Conservation (phyloP, 2,113 vertebrate genomes). For the Elephas maximus region DNA sequence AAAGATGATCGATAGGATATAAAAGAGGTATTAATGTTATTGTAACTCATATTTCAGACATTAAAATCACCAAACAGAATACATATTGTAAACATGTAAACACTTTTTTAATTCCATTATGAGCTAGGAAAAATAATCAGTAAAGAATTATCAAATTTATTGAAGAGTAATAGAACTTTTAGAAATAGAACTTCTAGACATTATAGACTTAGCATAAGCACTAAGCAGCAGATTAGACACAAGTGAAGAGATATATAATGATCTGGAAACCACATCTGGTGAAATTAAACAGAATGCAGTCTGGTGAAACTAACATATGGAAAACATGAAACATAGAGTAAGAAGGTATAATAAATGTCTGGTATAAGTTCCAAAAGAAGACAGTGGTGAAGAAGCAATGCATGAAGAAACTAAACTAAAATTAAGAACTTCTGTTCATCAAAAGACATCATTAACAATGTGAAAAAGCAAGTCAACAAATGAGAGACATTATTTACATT, state of each 20-base stretch:
- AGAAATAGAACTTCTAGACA: not conserved
- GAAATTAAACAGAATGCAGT: not conserved
- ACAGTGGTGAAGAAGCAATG: not conserved
- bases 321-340: not conserved
- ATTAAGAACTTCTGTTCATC: not conserved
- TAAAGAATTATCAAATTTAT: not conserved
- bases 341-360: not conserved
- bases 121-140: not conserved
- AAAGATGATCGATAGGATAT: not conserved
- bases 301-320: not conserved
- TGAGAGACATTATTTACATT: not conserved
- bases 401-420: not conserved
- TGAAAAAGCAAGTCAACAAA: not conserved
- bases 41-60: not conserved
- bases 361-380: not conserved
- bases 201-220: not conserved
- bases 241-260: not conserved
- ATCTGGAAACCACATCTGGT: slow-evolving; percentile 20
- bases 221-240: not conserved
- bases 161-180: not conserved
- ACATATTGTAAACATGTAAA: not conserved
- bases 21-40: not conserved
- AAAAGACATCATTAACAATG: not conserved
- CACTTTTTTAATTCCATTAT: not conserved
- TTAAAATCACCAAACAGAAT: not conserved